Evolutionary conservation across 2,113 vertebrate species (phyloP), one percentile per base, ranked within the genome.

Genomic region (Aegotheles bennettii): DNA sequence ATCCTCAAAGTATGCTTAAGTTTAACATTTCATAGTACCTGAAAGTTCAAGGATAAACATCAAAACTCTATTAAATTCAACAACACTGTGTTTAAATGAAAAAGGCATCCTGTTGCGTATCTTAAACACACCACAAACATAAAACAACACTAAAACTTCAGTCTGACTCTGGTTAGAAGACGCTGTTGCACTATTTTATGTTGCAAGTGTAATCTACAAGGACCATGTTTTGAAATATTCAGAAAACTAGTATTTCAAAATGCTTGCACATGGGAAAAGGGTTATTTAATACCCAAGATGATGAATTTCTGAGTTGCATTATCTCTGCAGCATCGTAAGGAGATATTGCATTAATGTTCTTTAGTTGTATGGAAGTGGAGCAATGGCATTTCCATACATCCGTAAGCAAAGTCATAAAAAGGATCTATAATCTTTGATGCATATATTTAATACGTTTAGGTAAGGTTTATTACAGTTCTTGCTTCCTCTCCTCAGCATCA

Each of bases 271-370:
- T 54, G 35, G 56, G 43, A 43, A 85, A 77, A 88, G 31, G 20
- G 35, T 78, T 90, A 89, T 92, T 84, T 90, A 74, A 92, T 67
- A 88, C 50, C 83, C 63, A 80, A 4, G 11, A 11, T 67, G 79
- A 91, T 70, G 75, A 94, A 90, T 81, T 89, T 77, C 80, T 59
- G 51, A 90, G 64, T 74, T 93, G 87, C 69, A 74, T 70, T 88
- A 63, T 70, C 43, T 64, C 67, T 51, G 29, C 38, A 77, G 23
- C 54, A 87, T 69, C 10, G 6, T 57, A 73, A 89, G 74, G 35
- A 69, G n/a, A 79, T 85, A 74, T 0, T 65, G 48, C 47, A 74
- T 9, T 83, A 29, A 40, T 29, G 38, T 31, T 91, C 61, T 57
- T 38, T 9, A 73, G 70, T 59, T 63, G 14, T 23, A 42, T 8